Evolutionary conservation across 2,113 vertebrate genomes (phyloP), one percentile per base, ranked within the genome.

Genomic region (Sander lucioperca): DNA sequence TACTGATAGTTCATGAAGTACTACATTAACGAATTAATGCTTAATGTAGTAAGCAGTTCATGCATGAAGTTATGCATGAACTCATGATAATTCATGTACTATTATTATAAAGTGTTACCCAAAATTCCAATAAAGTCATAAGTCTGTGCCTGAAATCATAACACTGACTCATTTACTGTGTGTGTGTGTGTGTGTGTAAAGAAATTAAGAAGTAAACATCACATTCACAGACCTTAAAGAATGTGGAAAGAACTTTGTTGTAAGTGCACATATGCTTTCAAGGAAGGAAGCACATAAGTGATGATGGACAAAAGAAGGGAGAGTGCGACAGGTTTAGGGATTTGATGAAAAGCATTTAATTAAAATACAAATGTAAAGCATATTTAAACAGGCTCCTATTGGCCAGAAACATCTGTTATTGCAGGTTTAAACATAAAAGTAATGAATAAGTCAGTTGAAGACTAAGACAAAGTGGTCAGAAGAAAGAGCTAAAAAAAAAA

Each of bases 311-410:
- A 51, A 58, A 58, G 16, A 51, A 56, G 19, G 25, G 3, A 45
- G 30, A 13, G 19, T n/a, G 39, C 7, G 21, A 43, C 19, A 47
- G n/a, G 21, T 66, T 70, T n/a, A n/a, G 12, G 23, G 36, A 58
- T 59, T 59, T 74, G 14, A 78, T 77, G 18, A 63, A 67, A 58
- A 57, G 16, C 7, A 7, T 56, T 76, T 30, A 7, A 9, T 39
- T 16, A 48, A 3, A 53, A 61, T 33, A 12, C 18, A 65, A 74
- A 79, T 18, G 4, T 45, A 45, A 45, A 16, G 16, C n/a, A 61
- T 43, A 85, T 58, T 67, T 16, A 25, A 63, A 53, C 7, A 39
- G 33, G 14, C 43, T 16, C 2, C 36, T 9, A 1, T 39, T 39
- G 27, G 59, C 25, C 30, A 43, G 3, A 43, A n/a, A 14, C 1